Base-by-base conservation (phyloP, 2,888 invertebrate species). In the Aethes cnicana region DNA sequence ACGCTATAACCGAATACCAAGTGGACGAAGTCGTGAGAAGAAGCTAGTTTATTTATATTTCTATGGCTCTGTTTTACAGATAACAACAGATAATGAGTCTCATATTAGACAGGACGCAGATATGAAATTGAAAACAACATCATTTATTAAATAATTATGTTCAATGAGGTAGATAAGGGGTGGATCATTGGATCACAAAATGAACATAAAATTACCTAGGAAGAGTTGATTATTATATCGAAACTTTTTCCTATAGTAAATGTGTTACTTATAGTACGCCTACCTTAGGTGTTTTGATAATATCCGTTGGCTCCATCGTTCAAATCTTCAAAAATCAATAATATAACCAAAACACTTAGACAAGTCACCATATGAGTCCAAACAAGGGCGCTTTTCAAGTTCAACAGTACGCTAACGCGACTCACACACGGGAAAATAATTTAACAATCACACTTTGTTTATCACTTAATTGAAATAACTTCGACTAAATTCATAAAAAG, bases 261-360 rank as follows among this genome's bases (percentile, higher is more conserved):
- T 37, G n/a, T 21, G 5, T 14, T 9, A 11, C 26, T 41, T 39
- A 9, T 41, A 32, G 12, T 36, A 53, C 21, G 56, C 81, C 64
- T 75, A 87, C 87, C 86, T 86, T 87, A 20, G 85, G 84, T 56
- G 83, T 84, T 79, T 81, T 77, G 60, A 83, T 75, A 69, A 83
- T 84, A 79, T 88, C 87, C 87, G 86, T 86, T 5, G 28, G 28
- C 54, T 66, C 61, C 28, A 39, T 39, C 2, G 16, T 25, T 63
- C 66, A 68, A 70, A 59, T 53, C 59, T 53, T 54, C 60, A 49
- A 63, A 72, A 81, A 84, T 86, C 86, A 65, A 84, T 84, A 77
- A 48, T 63, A 60, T 66, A 73, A 66, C 67, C 72, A 72, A 73
- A 55, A 61, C 65, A 67, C 61, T 64, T 67, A n/a, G n/a, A n/a